Percentiles rank a stretch among this genome's conserved stretches.
Conservation (phyloP, 2,113 vertebrate species). For the Butorides virescens region DNA sequence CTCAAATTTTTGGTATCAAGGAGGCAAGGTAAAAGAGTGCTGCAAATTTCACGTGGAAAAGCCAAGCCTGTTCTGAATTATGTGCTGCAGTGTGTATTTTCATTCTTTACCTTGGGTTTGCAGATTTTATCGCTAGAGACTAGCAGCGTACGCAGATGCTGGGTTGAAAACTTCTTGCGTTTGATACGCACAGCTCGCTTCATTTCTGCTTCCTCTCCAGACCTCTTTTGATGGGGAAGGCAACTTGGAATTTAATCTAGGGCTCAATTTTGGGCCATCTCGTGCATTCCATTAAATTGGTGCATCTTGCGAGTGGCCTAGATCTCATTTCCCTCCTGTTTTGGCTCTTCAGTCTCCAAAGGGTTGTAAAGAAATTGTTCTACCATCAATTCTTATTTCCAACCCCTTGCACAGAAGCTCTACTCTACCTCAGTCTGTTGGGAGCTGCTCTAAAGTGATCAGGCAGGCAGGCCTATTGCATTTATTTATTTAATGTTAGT, state of each 20-base stretch:
- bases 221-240: slow-evolving; percentile 9
- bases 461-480: background rate
- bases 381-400: slow-evolving; percentile 39
- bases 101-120: background rate
- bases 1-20: background rate
- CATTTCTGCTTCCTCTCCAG: background rate
- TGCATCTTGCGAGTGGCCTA: background rate
- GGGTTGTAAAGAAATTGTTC: slow-evolving; percentile 35
- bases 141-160: background rate
- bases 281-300: slow-evolving; percentile 20
- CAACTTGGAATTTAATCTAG: slow-evolving; percentile 41
- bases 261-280: slow-evolving; percentile 14
- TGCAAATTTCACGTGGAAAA: background rate
- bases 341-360: slow-evolving; percentile 19
- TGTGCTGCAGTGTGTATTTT: background rate
- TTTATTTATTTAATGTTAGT: slow-evolving; percentile 24
- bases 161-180: background rate
- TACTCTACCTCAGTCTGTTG: background rate
- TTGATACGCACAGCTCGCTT: background rate
- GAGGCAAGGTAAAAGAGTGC: background rate
- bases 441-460: slow-evolving; percentile 29
- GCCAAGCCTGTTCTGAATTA: background rate
- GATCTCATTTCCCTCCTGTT: slow-evolving; percentile 37
- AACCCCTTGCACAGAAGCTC: background rate
- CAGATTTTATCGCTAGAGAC: background rate